Base-by-base conservation (phyloP, 2,797 vertebrate genomes). In the Muraenolepis orangiensis region DNA sequence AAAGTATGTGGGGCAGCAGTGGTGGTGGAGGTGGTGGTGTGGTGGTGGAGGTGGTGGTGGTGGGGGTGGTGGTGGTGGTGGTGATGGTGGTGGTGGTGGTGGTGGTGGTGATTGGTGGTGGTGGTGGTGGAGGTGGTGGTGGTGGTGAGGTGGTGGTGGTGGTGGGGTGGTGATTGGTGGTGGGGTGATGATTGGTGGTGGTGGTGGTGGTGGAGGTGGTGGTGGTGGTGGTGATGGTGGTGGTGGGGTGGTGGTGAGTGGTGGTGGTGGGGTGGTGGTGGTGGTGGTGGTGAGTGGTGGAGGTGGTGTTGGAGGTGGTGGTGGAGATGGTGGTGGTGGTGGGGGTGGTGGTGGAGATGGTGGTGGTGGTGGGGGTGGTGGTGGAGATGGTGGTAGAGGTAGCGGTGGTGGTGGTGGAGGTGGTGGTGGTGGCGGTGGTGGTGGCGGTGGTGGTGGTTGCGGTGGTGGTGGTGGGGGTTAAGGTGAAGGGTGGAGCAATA, bases 341-440 rank as follows among this genome's bases (percentile, higher is more conserved):
- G 66, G 66, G 0, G 29, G 66, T 81, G n/a, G 73, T 83, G 75
- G 91, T 90, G 91, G 84, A 90, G 90, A 84, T 89, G 91, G 88
- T 42, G 78, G 32, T 12, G 1, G 26, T 1, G 66, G 66, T 12
- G 66, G 66, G 0, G 29, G 66, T 81, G n/a, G 73, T 83, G 75
- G 91, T 90, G 91, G 84, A 90, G 90, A 84, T 89, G 91, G 88
- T 42, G 78, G 81, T 88, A 82, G 80, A 83, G 77, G 91, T 88
- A 78, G 79, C 8, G 73, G 87, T 80, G 83, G 85, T 85, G 80
- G 76, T 87, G 83, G 89, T 81, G 78, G 76, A 46, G 72, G 71
- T 12, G 71, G 66, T 14, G 2, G 10, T 6, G 66, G 3, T 13
- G 66, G 2, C n/a, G 76, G 76, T 87, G 83, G 89, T 81, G 78